Evolutionary conservation across 2,113 vertebrate genomes (phyloP), one percentile per base, ranked within the genome.

Genomic region (Sphaerodactylus townsendi): DNA sequence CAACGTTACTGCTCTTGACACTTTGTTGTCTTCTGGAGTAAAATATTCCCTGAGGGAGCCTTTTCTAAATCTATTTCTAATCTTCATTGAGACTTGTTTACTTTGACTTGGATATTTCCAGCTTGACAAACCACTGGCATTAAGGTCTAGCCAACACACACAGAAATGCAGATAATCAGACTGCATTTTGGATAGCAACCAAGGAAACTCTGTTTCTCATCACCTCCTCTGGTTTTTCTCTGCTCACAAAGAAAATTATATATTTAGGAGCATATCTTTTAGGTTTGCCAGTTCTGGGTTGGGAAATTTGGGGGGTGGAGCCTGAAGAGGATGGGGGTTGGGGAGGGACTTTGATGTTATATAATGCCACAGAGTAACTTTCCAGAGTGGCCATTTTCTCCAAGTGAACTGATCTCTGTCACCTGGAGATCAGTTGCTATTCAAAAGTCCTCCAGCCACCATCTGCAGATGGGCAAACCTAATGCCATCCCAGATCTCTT

Each of bases 1-100:
- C 30, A 33, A 44, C 88, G 33, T 74, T 37, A 66, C 44, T 91
- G 81, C 84, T 48, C 7, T 86, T 64, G 79, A 33, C 1, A 85
- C 17, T 35, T 64, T 62, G 3, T 73, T 69, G 2, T 35, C 56
- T 53, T 1, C 2, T 2, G 1, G 0, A 41, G 83, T 50, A 76
- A 84, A 86, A 30, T 39, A 66, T 73, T 70, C 77, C 14, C 39
- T 6, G 48, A 62, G 6, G 1, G 9, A 79, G 0, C 30, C 15
- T 81, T 59, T 87, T 64, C 0, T 77, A 89, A 90, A 33, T 4
- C 6, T 11, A 17, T 0, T 70, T 86, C 88, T 85, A 83, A 80
- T 86, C 3, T 88, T 85, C 48, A 62, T 30, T 2, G 77, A 78
- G 74, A 81, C 35, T 10, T 33, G 0, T 72, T 91, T 74, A 59